A percentile compares a stretch with the other conserved stretches of the same genome.
These are phyloP conservation scores for Eremobia ochroleuca DNA, from an alignment of 2,888 invertebrate genomes.

Conservation along the genomic window DNA sequence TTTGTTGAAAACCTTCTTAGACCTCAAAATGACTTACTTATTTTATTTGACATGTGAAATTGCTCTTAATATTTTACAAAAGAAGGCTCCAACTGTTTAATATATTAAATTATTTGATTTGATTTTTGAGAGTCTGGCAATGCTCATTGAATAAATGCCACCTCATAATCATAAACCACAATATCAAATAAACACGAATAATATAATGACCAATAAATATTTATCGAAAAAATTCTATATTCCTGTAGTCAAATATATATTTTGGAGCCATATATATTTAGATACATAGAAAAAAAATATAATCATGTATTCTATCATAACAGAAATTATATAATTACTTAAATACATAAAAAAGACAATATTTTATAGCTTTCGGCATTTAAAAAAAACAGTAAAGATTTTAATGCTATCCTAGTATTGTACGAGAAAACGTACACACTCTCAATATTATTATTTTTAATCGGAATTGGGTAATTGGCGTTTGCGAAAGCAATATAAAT, in stretches of 20 bases:
- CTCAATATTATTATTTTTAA: background rate
- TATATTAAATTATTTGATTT: slow-evolving; percentile 52
- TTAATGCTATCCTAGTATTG: background rate
- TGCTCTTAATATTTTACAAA: slow-evolving; percentile 44
- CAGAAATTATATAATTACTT: slow-evolving; percentile 12
- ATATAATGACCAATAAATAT: slow-evolving; percentile 47
- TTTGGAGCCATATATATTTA: slow-evolving; percentile 37
- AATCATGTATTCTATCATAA: slow-evolving; percentile 25
- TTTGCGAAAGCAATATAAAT: background rate
- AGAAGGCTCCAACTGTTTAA: slow-evolving; percentile 67
- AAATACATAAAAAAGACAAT: slow-evolving; percentile 1
- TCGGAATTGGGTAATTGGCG: background rate
- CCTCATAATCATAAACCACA: slow-evolving; percentile 76
- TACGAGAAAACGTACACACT: background rate
- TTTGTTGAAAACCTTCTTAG: background rate
- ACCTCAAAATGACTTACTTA: background rate
- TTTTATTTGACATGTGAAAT: background rate
- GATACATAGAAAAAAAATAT: slow-evolving; percentile 2
- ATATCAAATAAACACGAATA: slow-evolving; percentile 38
- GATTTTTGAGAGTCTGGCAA: slow-evolving; percentile 81
- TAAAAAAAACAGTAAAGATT: background rate
- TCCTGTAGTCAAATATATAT: slow-evolving; percentile 51
- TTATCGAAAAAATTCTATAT: slow-evolving; percentile 27
- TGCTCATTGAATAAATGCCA: slow-evolving; percentile 85
- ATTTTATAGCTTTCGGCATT: slow-evolving; percentile 10